Percentiles rank a stretch among this genome's conserved stretches.
Conservation (phyloP, 1,140 invertebrate genomes). For the Aphelenchoides avenae region DNA sequence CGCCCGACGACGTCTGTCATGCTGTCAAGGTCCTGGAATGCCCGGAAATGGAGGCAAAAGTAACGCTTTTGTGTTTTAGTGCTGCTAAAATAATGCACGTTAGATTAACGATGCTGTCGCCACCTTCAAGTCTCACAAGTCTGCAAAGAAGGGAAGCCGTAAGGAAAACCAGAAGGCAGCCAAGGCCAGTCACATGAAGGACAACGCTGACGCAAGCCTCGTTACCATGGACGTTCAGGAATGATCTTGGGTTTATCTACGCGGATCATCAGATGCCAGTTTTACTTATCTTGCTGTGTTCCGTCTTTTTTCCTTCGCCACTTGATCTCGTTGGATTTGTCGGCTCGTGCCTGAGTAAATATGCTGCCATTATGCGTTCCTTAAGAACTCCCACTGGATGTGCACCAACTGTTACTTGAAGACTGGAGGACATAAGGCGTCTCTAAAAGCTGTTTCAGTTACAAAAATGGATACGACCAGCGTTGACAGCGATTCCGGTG, state of each 20-base stretch:
- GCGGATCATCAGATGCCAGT: too few species aligned
- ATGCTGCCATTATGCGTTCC: too few species aligned
- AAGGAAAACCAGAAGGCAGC: too few species aligned
- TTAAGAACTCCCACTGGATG: not conserved
- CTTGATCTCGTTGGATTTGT: not conserved
- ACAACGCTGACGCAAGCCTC: too few species aligned
- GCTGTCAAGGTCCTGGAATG: conserved; percentile 22
- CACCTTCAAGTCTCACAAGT: not conserved
- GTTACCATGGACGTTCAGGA: too few species aligned
- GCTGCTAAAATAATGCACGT: not conserved
- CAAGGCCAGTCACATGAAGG: too few species aligned
- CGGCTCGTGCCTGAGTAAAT: too few species aligned
- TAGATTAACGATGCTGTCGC: not conserved
- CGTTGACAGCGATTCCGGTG: conserved; percentile 36
- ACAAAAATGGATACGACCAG: conserved; percentile 13
- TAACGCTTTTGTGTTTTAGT: conserved; percentile 12
- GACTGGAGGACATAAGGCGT: conserved; percentile 3
- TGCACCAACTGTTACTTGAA: not conserved
- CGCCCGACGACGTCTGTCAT: conserved; percentile 26
- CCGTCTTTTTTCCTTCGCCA: conserved; percentile 2
- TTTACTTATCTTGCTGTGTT: too few species aligned
- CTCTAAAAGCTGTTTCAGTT: conserved; percentile 1
- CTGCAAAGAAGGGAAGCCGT: not conserved
- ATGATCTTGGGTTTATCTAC: too few species aligned
- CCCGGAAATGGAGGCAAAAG: conserved; percentile 22